Conservation (phyloP, 2,113 vertebrate species). For the Rhinoptilus africanus region DNA sequence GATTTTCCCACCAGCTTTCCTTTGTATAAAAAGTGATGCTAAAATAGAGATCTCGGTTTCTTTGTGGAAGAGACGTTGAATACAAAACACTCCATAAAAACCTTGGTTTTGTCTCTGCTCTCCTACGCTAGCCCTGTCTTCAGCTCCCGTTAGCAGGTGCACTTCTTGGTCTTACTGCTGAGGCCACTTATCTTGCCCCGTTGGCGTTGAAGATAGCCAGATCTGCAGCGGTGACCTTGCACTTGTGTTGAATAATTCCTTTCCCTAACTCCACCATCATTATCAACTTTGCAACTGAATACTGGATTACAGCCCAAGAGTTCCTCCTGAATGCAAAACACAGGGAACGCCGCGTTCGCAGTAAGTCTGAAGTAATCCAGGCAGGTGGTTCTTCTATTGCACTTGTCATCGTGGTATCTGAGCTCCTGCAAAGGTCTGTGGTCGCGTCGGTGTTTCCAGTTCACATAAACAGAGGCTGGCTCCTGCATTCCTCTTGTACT, state of each 20-base stretch:
- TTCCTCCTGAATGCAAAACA: not conserved
- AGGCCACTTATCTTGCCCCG: not conserved
- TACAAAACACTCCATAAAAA: not conserved
- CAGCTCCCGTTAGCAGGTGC: constrained; percentile 13
- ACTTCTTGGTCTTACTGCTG: not conserved
- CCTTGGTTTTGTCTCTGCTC: not conserved
- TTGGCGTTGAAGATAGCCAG: not conserved
- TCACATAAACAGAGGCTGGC: not conserved
- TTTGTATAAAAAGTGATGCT: not conserved
- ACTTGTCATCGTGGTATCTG: not conserved
- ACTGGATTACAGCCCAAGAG: not conserved
- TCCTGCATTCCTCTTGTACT: not conserved
- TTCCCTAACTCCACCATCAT: constrained; percentile 16
- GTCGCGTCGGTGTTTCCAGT: not conserved
- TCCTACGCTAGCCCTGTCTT: not conserved
- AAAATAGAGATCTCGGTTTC: not conserved
- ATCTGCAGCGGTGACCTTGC: not conserved
- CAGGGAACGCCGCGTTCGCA: not conserved
- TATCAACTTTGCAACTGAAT: constrained; percentile 26
- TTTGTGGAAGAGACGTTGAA: not conserved
- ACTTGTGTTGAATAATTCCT: constrained; percentile 39
- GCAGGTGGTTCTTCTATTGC: constrained; percentile 31
- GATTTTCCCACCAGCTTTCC: not conserved
- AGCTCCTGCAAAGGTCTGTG: not conserved
- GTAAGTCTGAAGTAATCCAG: not conserved